Percentiles rank a stretch among this genome's conserved stretches.
Evolutionary conservation across 2,797 vertebrate genomes (phyloP).

Genomic region (Balearica regulorum): DNA sequence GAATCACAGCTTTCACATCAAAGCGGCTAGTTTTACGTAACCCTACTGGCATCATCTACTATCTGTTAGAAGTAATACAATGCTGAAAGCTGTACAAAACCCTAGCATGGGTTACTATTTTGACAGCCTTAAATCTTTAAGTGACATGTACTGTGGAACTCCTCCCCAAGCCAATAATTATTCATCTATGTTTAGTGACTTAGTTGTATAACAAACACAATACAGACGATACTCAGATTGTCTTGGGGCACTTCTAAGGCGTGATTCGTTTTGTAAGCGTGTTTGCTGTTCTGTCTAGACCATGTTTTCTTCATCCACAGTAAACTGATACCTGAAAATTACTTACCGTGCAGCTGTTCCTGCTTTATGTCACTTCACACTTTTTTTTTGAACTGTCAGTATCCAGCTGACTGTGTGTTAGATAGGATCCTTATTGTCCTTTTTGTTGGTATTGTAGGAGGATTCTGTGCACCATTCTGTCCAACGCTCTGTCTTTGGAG

Average conservation of each 20-base stretch:
- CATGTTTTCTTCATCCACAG: constrained; percentile 50
- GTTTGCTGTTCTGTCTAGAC: constrained; percentile 68
- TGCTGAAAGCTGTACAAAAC: background rate
- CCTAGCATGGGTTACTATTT: background rate
- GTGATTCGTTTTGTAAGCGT: constrained; percentile 10
- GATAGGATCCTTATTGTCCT: constrained; percentile 65
- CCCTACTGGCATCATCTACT: background rate
- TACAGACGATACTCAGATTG: background rate
- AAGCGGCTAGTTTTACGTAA: background rate
- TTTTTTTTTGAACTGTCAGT: constrained; percentile 34
- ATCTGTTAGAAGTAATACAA: background rate
- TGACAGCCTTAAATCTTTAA: background rate
- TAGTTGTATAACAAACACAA: constrained; percentile 1
- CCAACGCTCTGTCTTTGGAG: constrained; percentile 91
- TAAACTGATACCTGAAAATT: constrained; percentile 45
- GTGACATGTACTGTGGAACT: background rate
- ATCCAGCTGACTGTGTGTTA: constrained; percentile 61
- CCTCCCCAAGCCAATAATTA: background rate
- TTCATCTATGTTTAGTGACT: constrained; percentile 31
- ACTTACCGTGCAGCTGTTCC: constrained; percentile 58
- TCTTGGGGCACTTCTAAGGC: background rate
- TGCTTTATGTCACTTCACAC: constrained; percentile 60
- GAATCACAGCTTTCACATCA: background rate
- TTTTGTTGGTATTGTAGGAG: constrained; percentile 79
- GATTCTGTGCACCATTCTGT: constrained; percentile 76